Evolutionary conservation across 2,888 invertebrate genomes (phyloP).

Genomic region (Parelbella ahira): DNA sequence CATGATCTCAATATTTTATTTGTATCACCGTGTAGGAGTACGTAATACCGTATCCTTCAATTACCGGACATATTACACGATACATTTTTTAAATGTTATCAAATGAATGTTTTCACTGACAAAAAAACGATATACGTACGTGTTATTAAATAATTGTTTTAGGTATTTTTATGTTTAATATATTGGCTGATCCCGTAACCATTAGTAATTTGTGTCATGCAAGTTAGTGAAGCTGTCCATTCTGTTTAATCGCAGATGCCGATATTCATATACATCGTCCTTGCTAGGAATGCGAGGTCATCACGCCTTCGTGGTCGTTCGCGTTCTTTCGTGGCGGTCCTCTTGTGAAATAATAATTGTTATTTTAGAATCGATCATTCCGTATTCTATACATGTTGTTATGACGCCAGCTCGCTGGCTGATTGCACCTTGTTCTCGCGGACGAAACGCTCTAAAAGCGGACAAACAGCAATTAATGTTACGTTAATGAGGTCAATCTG

Average conservation of each 20-base stretch:
- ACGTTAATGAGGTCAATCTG: conserved; percentile 20
- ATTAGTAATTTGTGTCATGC: no score
- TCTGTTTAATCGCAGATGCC: conserved; percentile 37
- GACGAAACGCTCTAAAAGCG: conserved; percentile 8
- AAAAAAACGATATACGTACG: no score
- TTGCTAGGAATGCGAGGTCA: conserved; percentile 79
- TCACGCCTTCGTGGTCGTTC: conserved; percentile 63
- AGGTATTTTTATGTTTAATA: no score
- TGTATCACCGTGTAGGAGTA: no score
- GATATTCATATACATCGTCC: conserved; percentile 62
- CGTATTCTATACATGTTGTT: conserved; percentile 61
- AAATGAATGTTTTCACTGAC: no score
- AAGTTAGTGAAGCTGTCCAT: no score
- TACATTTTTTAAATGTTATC: no score
- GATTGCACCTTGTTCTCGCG: conserved; percentile 41
- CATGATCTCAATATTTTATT: no score
- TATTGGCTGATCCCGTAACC: no score
- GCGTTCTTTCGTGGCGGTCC: conserved; percentile 59
- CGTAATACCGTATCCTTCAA: no score
- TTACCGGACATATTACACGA: no score
- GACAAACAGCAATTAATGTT: conserved; percentile 11
- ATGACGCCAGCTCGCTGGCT: conserved; percentile 49
- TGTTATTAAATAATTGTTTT: no score
- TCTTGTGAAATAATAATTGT: conserved; percentile 65
- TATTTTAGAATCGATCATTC: conserved; percentile 57